Base-by-base conservation (phyloP, 2,113 vertebrate genomes). In the Leiothrix lutea region DNA sequence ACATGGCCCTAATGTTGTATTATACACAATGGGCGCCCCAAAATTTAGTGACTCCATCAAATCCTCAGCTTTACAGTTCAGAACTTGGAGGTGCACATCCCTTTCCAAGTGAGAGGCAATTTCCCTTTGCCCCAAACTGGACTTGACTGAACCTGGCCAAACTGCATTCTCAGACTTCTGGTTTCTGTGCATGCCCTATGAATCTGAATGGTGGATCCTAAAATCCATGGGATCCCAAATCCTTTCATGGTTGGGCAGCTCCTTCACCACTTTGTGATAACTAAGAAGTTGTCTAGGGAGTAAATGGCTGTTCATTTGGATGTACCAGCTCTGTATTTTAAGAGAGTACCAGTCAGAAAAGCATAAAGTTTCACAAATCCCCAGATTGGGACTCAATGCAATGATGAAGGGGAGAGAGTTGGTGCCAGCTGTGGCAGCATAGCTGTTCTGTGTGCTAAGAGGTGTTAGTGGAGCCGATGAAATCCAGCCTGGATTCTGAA, bases 401-500 rank as follows among this genome's bases (percentile, higher is more conserved):
- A 1, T 45, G 40, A 60, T 47, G 35, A 72, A 88, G 53, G 85
- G 21, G 40, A 72, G 25, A 58, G 28, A 44, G 58, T 45, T 35
- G 31, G 35, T 29, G 8, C 33, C 3, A 6, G 26, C 66, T 83
- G 35, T 53, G 70, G 45, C 29, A 80, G 74, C 5, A 2, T 5
- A 42, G 53, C 20, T 90, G 69, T 47, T 86, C 31, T 6, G 14
- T 17, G 14, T 57, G 11, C 61, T 75, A 69, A 77, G 54, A 25
- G 40, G 57, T 95, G 85, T 75, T 78, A 71, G 90, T 33, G 62
- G 72, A 86, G 70, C 28, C 72, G 31, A 50, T 86, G 42, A 88
- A 81, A 74, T 84, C 53, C 29, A 36, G 62, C 50, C 26, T 88
- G 78, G 80, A 88, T 94, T 95, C 75, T 77, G 71, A 95, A 90